Percentiles rank a stretch among this genome's conserved stretches.
Evolutionary conservation across 2,888 invertebrate species (phyloP).

Genomic region (Neoascia interrupta): DNA sequence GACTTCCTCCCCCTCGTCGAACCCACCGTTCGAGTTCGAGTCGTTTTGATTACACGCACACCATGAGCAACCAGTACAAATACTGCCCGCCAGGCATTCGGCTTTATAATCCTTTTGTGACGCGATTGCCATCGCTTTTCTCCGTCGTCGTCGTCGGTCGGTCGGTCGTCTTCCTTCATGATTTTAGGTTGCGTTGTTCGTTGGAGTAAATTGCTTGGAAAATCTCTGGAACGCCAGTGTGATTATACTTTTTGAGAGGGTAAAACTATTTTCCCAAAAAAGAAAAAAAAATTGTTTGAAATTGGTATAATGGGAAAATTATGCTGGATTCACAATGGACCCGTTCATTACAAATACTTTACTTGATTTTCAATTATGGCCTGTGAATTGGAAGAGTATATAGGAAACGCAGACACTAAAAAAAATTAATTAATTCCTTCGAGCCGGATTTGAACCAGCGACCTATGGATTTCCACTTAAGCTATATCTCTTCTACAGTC

Average conservation of each 20-base stretch:
- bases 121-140: slow-evolving; percentile 31
- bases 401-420: background rate
- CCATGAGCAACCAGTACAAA: slow-evolving; percentile 19
- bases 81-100: slow-evolving; percentile 32
- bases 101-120: slow-evolving; percentile 65
- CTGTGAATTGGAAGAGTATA: slow-evolving; percentile 17
- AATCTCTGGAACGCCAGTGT: slow-evolving; percentile 48
- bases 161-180: slow-evolving; percentile 11
- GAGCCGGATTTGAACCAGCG: slow-evolving; percentile 72
- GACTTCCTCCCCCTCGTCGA: slow-evolving; percentile 5
- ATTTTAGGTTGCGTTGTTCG: background rate
- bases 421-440: slow-evolving; percentile 55
- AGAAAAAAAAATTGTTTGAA: background rate
- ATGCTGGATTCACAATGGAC: slow-evolving; percentile 28
- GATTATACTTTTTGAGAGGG: slow-evolving; percentile 39
- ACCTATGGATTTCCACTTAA: background rate
- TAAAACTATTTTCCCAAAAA: slow-evolving; percentile 43
- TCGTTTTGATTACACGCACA: slow-evolving; percentile 45
- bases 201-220: slow-evolving; percentile 65
- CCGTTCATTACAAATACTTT: slow-evolving; percentile 26
- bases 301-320: slow-evolving; percentile 7
- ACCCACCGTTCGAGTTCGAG: background rate
- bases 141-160: background rate
- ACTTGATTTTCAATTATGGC: slow-evolving; percentile 34
- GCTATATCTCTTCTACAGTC: slow-evolving; percentile 52